Percentiles rank a stretch among this genome's conserved stretches.
Evolutionary conservation across 2,113 vertebrate species (phyloP).

Genomic region (Anolis carolinensis): DNA sequence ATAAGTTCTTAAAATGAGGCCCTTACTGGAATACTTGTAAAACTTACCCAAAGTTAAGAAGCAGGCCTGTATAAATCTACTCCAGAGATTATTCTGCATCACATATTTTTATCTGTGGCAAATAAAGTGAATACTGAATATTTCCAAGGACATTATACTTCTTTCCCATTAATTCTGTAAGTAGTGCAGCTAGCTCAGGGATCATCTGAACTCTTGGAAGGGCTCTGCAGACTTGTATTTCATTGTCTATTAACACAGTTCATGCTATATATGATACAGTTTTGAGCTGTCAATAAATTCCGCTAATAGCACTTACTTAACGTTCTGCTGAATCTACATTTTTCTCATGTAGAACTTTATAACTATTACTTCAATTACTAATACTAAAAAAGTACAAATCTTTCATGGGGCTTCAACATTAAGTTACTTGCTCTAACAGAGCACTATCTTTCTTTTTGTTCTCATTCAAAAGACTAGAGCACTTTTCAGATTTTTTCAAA

Average conservation of each 20-base stretch:
- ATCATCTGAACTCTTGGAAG: constrained; percentile 38
- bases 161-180: constrained; percentile 57
- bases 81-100: constrained; percentile 58
- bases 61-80: constrained; percentile 42
- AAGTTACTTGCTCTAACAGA: constrained; percentile 2
- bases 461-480: neutral
- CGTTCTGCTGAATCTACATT: neutral
- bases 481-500: neutral
- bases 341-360: constrained; percentile 1
- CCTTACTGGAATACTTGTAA: constrained; percentile 32
- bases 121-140: constrained; percentile 56
- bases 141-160: constrained; percentile 49
- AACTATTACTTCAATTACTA: constrained; percentile 16
- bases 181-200: constrained; percentile 29
- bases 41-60: constrained; percentile 47
- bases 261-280: constrained; percentile 13
- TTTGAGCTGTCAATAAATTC: constrained; percentile 29
- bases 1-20: constrained; percentile 52
- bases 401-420: neutral
- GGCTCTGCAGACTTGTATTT: constrained; percentile 21
- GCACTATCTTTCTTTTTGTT: neutral
- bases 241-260: constrained; percentile 22
- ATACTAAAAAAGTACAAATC: neutral
- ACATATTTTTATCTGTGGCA: constrained; percentile 59
- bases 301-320: constrained; percentile 21